Conservation (phyloP, 2,797 vertebrate genomes). For the Ceyx erithaca region DNA sequence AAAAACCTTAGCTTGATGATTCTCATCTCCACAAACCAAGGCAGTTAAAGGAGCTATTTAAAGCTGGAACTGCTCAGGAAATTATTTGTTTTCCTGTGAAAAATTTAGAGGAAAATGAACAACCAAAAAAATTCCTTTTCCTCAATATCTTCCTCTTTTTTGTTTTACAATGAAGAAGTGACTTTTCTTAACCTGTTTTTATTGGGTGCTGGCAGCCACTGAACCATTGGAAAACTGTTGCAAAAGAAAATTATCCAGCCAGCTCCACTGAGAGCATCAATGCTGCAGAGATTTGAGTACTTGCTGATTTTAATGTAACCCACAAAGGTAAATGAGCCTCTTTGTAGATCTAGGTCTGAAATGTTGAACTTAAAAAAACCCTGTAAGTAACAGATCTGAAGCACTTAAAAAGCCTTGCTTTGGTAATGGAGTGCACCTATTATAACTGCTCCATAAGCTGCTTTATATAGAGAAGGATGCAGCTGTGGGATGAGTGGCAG, state of each 20-base stretch:
- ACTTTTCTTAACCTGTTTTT: background rate
- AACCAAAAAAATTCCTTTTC: background rate
- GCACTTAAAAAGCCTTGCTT: background rate
- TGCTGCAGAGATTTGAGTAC: background rate
- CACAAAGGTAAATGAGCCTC: background rate
- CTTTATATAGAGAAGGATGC: background rate
- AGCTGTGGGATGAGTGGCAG: background rate
- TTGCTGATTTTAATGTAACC: background rate
- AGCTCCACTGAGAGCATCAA: background rate
- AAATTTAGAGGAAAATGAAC: background rate
- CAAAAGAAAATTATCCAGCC: background rate
- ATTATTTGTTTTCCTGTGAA: background rate
- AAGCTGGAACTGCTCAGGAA: background rate
- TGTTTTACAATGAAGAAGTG: background rate
- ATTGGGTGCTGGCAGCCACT: background rate
- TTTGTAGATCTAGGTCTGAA: background rate
- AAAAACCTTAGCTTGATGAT: background rate
- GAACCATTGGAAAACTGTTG: background rate
- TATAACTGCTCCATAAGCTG: background rate
- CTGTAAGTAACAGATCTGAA: background rate
- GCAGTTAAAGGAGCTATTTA: background rate
- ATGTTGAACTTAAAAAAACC: background rate
- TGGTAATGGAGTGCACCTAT: background rate
- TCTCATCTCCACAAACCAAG: background rate
- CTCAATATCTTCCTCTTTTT: background rate